phyloP scores from a whole-genome alignment of 2,113 vertebrate genomes.

The Stegostoma tigrinum region DNA sequence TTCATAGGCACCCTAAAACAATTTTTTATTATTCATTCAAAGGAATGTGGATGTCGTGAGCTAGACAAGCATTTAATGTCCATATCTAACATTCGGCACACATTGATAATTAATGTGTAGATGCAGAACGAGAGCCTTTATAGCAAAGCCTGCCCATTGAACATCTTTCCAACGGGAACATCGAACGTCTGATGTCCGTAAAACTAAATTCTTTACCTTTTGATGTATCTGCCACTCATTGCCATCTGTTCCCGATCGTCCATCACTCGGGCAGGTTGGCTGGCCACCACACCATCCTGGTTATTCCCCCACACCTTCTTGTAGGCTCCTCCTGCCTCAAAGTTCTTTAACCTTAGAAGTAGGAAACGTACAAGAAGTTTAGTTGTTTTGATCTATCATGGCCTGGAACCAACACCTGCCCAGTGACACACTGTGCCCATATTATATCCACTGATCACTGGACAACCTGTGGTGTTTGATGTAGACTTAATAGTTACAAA shows the following conservation, averaged over 20 bases:
- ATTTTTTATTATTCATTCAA: no score
- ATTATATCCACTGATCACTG: not conserved
- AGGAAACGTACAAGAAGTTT: slow-evolving; percentile 1
- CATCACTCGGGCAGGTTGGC: slow-evolving; percentile 62
- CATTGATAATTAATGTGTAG: not conserved
- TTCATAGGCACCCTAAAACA: no score
- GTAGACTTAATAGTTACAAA: not conserved
- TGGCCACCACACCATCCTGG: slow-evolving; percentile 61
- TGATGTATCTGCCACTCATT: slow-evolving; percentile 68
- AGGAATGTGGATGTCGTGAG: no score
- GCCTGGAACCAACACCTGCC: not conserved
- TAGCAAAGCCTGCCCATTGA: not conserved
- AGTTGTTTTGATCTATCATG: not conserved
- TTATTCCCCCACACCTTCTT: slow-evolving; percentile 62
- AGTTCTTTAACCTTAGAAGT: slow-evolving; percentile 56
- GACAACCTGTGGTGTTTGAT: not conserved
- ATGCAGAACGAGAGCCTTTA: not conserved
- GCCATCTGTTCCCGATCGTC: slow-evolving; percentile 68
- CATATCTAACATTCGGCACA: not conserved
- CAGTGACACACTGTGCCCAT: not conserved
- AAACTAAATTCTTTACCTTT: slow-evolving; percentile 49
- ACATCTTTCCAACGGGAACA: not conserved
- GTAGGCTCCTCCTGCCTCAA: slow-evolving; percentile 58
- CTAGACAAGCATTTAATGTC: not conserved
- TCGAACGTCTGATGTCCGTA: not conserved